Conservation (phyloP, 2,113 vertebrate genomes). For the Dendrocopos noguchii region DNA sequence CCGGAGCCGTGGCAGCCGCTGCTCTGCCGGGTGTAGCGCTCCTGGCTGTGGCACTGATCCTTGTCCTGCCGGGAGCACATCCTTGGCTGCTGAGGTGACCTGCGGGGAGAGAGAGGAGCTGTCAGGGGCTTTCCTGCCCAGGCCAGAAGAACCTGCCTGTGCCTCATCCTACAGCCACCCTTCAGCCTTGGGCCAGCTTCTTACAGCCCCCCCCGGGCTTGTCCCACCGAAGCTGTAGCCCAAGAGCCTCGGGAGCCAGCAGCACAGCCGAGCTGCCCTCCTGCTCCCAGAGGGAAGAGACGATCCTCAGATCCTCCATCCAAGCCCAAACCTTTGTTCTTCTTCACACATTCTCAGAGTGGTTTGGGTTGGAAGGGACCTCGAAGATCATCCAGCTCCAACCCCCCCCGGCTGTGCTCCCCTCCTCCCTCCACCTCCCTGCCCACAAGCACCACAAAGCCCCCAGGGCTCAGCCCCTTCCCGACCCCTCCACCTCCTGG, state of each 20-base stretch:
- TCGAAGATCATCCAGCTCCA: no score
- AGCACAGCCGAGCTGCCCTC: neutral
- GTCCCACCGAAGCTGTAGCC: neutral
- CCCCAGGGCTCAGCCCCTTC: neutral
- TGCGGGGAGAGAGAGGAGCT: neutral
- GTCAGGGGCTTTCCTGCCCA: neutral
- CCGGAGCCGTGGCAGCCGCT: neutral
- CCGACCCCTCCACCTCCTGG: no score
- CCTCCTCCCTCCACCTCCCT: neutral
- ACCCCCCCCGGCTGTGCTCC: rapidly evolving
- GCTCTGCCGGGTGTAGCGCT: neutral
- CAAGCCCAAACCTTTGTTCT: neutral
- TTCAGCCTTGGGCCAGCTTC: neutral
- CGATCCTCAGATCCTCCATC: neutral
- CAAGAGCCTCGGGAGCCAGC: rapidly evolving
- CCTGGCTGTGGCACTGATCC: neutral
- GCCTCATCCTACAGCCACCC: rapidly evolving
- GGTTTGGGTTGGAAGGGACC: no score
- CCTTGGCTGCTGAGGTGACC: rapidly evolving
- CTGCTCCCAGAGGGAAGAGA: rapidly evolving
- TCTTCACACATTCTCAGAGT: no score
- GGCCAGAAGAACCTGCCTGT: neutral
- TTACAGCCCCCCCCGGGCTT: rapidly evolving
- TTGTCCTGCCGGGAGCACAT: conserved; percentile 57
- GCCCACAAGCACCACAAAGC: neutral